Conservation (phyloP, 2,888 invertebrate species). For the Esperia sulphurella region DNA sequence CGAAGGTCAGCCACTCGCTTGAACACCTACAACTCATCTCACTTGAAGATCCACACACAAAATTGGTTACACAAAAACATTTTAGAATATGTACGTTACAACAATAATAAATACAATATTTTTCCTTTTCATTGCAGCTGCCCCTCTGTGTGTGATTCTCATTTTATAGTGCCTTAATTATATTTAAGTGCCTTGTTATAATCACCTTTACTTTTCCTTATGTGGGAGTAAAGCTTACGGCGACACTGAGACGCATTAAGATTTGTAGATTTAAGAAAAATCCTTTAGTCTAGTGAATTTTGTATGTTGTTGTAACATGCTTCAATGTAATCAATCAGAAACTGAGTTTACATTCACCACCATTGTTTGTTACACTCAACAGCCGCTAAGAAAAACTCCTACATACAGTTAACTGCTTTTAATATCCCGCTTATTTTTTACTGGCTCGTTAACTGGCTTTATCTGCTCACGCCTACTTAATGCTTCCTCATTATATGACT, state of each 20-base stretch:
- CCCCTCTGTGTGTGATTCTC: no score
- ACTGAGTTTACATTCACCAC: neutral
- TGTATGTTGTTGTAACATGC: neutral
- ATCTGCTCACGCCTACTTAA: conserved; percentile 20
- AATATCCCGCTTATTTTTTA: conserved; percentile 25
- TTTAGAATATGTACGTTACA: no score
- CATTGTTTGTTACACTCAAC: conserved; percentile 5
- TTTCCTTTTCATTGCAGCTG: no score
- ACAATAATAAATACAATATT: no score
- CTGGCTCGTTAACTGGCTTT: conserved; percentile 26
- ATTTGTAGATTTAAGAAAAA: no score
- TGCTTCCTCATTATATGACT: conserved; percentile 31
- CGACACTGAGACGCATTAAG: no score
- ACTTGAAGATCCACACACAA: no score
- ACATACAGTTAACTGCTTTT: conserved; percentile 23
- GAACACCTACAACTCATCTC: conserved; percentile 33
- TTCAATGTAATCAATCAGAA: conserved; percentile 1
- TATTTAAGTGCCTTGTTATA: no score
- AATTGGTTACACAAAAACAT: no score
- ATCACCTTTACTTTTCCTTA: neutral
- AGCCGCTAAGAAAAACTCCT: conserved; percentile 10
- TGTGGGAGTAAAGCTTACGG: no score
- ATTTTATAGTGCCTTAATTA: no score
- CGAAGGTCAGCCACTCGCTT: conserved; percentile 62
- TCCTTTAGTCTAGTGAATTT: neutral